Evolutionary conservation across 1,140 invertebrate genomes (phyloP).

Genomic region (Bombus difficillimus): DNA sequence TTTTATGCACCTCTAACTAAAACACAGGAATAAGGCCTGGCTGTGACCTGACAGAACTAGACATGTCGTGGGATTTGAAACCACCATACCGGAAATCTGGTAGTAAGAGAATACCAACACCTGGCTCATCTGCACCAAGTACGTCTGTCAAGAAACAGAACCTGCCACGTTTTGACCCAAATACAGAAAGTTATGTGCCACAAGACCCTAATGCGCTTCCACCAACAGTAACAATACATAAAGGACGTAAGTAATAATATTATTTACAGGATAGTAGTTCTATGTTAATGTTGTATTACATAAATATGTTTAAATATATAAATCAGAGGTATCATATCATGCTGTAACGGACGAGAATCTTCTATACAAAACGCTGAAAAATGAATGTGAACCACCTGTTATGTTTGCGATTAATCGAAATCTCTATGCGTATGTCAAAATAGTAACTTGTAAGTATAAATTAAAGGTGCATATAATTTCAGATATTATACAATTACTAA

Average conservation of each 20-base stretch:
- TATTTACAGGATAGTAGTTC: not conserved
- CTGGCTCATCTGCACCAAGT: constrained; percentile 71
- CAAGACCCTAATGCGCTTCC: constrained; percentile 82
- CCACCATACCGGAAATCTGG: constrained; percentile 74
- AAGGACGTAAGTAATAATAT: constrained; percentile 81
- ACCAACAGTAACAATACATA: constrained; percentile 83
- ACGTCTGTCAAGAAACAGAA: constrained; percentile 76
- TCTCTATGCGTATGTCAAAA: constrained; percentile 90
- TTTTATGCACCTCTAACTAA: constrained; percentile 79
- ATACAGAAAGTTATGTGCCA: constrained; percentile 85
- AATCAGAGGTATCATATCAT: constrained; percentile 84
- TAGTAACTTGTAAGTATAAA: constrained; percentile 88
- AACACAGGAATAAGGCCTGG: constrained; percentile 90
- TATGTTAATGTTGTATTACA: not conserved
- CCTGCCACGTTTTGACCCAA: constrained; percentile 81
- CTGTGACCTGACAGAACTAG: constrained; percentile 92
- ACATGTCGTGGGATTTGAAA: constrained; percentile 82
- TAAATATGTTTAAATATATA: not conserved
- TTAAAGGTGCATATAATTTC: not conserved
- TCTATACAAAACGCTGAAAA: constrained; percentile 83
- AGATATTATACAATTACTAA: not conserved
- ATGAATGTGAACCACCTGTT: constrained; percentile 84
- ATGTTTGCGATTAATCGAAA: constrained; percentile 92
- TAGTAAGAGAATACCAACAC: constrained; percentile 75
- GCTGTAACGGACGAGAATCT: constrained; percentile 82